These are phyloP conservation scores for Drosophila nigromelanica DNA, from an alignment of 1,140 invertebrate species.

Conservation along the genomic window DNA sequence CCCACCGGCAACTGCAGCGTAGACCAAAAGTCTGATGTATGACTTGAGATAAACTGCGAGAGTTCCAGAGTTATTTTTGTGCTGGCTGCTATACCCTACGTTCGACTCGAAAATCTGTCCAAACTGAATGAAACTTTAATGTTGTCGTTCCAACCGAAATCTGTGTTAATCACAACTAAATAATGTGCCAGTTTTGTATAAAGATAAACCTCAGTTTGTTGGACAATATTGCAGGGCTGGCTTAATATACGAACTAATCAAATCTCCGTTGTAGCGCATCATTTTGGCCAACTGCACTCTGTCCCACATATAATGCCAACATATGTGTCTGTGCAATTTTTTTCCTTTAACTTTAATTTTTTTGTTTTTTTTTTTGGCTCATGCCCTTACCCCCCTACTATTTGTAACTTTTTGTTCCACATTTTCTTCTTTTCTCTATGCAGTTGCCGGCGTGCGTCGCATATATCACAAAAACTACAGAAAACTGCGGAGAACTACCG, in stretches of 20 bases:
- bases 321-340: conserved; percentile 26
- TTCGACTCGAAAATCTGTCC: not conserved
- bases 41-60: conserved; percentile 59
- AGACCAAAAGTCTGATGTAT: conserved; percentile 57
- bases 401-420: conserved; percentile 60
- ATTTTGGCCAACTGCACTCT: not conserved
- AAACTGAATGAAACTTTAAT: not conserved
- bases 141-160: not conserved
- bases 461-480: conserved; percentile 64
- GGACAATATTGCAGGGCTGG: not conserved
- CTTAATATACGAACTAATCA: not conserved
- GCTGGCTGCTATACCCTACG: conserved; percentile 22
- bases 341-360: conserved; percentile 1
- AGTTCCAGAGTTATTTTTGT: conserved; percentile 18
- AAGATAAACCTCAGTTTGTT: not conserved
- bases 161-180: not conserved
- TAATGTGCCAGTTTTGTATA: not conserved
- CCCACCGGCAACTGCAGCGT: conserved; percentile 22
- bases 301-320: conserved; percentile 24
- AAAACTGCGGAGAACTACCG: conserved; percentile 35
- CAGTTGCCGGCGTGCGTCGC: conserved; percentile 66
- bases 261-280: conserved; percentile 12
- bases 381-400: conserved; percentile 38
- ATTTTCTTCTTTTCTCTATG: conserved; percentile 23
- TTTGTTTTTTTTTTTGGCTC: conserved; percentile 9